Evolutionary conservation across 2,113 vertebrate species (phyloP).

Genomic region (Lophius piscatorius): DNA sequence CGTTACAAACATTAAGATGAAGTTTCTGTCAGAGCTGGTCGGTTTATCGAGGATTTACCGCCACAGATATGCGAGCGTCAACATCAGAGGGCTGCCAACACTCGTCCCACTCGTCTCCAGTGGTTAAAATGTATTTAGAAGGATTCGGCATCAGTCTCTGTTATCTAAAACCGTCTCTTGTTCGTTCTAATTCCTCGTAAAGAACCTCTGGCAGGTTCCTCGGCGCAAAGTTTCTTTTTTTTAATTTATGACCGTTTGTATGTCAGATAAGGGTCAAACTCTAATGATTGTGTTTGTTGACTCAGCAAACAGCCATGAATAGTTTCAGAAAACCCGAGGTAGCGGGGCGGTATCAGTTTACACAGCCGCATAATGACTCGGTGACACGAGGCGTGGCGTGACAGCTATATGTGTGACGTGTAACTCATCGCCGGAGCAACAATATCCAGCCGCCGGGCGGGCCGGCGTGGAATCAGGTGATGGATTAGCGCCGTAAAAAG

Average conservation of each 20-base stretch:
- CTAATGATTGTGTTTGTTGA: slow-evolving; percentile 53
- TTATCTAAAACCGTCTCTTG: no score
- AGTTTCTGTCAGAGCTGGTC: no score
- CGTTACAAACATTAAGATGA: no score
- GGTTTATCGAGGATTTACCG: no score
- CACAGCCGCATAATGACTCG: slow-evolving; percentile 55
- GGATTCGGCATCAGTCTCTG: no score
- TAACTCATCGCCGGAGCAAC: slow-evolving; percentile 19
- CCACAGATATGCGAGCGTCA: no score
- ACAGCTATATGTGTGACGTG: slow-evolving; percentile 21
- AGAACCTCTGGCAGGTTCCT: slow-evolving; percentile 15
- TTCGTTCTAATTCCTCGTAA: no score
- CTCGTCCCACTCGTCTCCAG: no score
- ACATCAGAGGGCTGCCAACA: no score
- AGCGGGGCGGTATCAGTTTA: slow-evolving; percentile 59
- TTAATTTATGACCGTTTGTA: slow-evolving; percentile 38
- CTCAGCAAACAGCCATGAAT: slow-evolving; percentile 56
- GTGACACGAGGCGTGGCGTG: slow-evolving; percentile 24
- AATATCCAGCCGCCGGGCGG: slow-evolving; percentile 10
- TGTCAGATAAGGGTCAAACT: slow-evolving; percentile 37
- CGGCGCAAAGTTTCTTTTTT: slow-evolving; percentile 29
- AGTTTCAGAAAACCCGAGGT: slow-evolving; percentile 54
- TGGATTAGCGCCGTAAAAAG: slow-evolving; percentile 19
- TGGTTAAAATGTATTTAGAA: no score
- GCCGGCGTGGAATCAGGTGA: slow-evolving; percentile 4